Percentiles rank a stretch among this genome's conserved stretches.
These are phyloP conservation scores for Tenthredo amoena DNA, from an alignment of 2,888 invertebrate genomes.

Conservation along the genomic window DNA sequence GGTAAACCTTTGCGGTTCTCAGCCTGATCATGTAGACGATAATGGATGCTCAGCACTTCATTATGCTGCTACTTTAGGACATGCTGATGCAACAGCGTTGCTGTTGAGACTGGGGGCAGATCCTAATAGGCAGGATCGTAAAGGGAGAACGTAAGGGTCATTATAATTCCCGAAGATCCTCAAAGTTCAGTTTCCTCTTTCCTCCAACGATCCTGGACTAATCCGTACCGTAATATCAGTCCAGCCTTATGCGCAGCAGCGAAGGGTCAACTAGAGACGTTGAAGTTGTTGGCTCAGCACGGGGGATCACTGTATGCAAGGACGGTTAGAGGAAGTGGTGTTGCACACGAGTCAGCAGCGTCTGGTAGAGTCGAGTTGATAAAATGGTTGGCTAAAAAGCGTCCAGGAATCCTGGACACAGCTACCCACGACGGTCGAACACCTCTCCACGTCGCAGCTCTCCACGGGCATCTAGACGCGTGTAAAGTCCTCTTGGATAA, in stretches of 20 bases:
- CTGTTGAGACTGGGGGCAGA: slow-evolving; percentile 94
- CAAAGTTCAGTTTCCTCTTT: not conserved
- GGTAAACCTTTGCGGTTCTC: slow-evolving; percentile 92
- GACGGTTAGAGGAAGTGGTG: slow-evolving; percentile 96
- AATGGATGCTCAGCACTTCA: slow-evolving; percentile 98
- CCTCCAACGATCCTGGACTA: not conserved
- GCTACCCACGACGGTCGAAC: slow-evolving; percentile 96
- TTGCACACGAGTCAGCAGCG: slow-evolving; percentile 97
- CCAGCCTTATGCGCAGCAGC: slow-evolving; percentile 97
- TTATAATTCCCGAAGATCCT: not conserved
- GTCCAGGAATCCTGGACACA: slow-evolving; percentile 91
- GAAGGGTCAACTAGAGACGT: slow-evolving; percentile 95
- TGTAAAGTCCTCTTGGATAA: slow-evolving; percentile 92
- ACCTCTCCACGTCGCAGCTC: slow-evolving; percentile 95
- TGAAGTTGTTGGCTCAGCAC: slow-evolving; percentile 86
- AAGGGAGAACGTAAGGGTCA: slow-evolving; percentile 88
- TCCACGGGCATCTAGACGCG: slow-evolving; percentile 95
- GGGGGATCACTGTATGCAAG: slow-evolving; percentile 95
- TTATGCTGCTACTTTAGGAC: slow-evolving; percentile 97
- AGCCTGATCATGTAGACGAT: slow-evolving; percentile 91
- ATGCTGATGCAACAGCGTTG: slow-evolving; percentile 94
- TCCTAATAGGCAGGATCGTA: slow-evolving; percentile 94
- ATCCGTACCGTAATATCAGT: slow-evolving; percentile 73
- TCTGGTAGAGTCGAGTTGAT: slow-evolving; percentile 94
- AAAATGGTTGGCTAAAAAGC: slow-evolving; percentile 91